Conservation (phyloP, 2,888 invertebrate species). For the Ptychoptera albimana region DNA sequence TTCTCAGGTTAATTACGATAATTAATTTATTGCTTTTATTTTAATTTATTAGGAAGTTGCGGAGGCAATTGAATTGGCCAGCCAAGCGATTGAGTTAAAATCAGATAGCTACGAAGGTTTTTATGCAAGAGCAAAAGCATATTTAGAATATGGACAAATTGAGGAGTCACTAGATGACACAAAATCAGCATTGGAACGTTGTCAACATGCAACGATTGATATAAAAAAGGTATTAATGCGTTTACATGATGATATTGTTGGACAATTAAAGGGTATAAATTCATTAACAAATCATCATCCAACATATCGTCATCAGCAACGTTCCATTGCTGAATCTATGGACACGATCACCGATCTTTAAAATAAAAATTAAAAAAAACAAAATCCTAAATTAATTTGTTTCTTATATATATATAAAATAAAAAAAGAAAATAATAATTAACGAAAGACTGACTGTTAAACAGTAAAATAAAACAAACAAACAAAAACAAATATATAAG, state of each 20-base stretch:
- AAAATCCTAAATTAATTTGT: neutral
- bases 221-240: conserved; percentile 10
- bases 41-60: conserved; percentile 49
- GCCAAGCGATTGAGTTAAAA: conserved; percentile 67
- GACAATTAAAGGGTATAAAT: neutral
- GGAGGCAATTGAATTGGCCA: conserved; percentile 77
- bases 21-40: conserved; percentile 2
- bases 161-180: conserved; percentile 70
- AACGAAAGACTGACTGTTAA: neutral
- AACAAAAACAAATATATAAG: no score
- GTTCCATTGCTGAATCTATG: conserved; percentile 4
- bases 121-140: conserved; percentile 79
- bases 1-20: no score
- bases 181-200: conserved; percentile 47
- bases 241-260: conserved; percentile 6
- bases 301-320: neutral
- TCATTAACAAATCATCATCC: neutral
- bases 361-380: no score
- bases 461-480: no score
- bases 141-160: conserved; percentile 56
- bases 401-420: neutral
- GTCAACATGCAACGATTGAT: conserved; percentile 6
- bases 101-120: conserved; percentile 85
- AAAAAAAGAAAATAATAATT: neutral
- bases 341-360: conserved; percentile 6